These are phyloP conservation scores for Apostichopus leukothele DNA, from an alignment of 53 echinoderm and acorn worm species.

Conservation along the genomic window DNA sequence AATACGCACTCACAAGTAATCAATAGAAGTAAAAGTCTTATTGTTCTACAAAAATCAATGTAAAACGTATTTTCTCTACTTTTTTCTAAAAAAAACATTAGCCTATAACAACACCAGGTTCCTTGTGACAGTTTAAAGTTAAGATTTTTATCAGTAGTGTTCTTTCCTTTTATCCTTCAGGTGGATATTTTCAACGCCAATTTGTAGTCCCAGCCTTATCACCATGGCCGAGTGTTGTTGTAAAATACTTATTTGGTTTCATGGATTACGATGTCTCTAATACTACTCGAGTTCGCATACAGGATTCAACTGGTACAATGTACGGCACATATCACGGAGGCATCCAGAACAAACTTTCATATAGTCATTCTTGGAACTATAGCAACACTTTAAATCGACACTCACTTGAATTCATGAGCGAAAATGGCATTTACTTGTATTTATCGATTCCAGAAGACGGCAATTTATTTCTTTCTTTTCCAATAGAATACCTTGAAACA, in stretches of 20 bases:
- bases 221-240: background rate
- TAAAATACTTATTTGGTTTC: slow-evolving; percentile 2
- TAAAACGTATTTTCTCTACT: too few species aligned
- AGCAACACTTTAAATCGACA: background rate
- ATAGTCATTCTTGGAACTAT: background rate
- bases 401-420: slow-evolving; percentile 14
- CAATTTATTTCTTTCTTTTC: background rate
- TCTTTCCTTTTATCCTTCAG: background rate
- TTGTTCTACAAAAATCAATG: too few species aligned
- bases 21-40: too few species aligned
- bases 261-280: slow-evolving; percentile 9
- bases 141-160: background rate
- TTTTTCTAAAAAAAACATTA: too few species aligned
- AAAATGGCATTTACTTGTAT: background rate
- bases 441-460: background rate
- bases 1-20: too few species aligned
- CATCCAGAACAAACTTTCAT: background rate
- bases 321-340: background rate
- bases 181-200: slow-evolving; percentile 5
- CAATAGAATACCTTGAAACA: slow-evolving; percentile 16
- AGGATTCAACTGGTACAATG: background rate
- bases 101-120: too few species aligned
- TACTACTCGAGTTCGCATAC: background rate
- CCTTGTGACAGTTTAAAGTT: too few species aligned
- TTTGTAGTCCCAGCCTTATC: background rate